phyloP scores from a whole-genome alignment of 1,140 invertebrate species.

The Macrobrachium rosenbergii region DNA sequence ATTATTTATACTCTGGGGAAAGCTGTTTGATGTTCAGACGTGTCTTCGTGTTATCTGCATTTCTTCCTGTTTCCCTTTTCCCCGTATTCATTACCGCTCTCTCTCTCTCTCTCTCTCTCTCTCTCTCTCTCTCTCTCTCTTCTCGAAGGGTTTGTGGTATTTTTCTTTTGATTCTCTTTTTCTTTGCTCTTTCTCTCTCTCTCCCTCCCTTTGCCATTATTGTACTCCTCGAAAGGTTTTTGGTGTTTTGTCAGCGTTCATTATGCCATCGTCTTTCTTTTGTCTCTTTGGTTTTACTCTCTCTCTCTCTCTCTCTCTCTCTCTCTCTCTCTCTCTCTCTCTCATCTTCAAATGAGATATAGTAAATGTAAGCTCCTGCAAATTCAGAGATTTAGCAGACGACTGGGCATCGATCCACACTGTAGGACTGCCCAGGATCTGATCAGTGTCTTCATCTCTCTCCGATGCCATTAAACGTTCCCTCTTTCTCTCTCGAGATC shows the following conservation, averaged over 20 bases:
- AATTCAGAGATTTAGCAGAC: no score
- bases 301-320: neutral
- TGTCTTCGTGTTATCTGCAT: neutral
- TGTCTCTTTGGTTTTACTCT: neutral
- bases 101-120: constrained; percentile 5
- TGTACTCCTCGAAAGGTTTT: neutral
- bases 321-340: neutral
- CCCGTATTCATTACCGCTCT: no score
- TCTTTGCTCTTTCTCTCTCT: constrained; percentile 17
- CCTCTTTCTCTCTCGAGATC: constrained; percentile 1
- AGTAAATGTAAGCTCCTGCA: no score
- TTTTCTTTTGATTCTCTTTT: neutral
- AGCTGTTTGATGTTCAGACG: no score
- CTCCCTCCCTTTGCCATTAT: neutral
- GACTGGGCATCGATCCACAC: no score
- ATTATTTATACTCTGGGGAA: no score
- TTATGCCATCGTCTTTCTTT: no score
- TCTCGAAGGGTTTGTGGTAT: neutral
- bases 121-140: neutral
- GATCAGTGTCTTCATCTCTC: constrained; percentile 5
- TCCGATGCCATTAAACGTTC: neutral
- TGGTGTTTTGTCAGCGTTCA: no score
- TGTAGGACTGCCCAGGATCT: no score
- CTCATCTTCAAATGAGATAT: neutral
- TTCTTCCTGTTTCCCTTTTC: no score